Conservation (phyloP, 2,888 invertebrate genomes). For the Camptogramma bilineatum region DNA sequence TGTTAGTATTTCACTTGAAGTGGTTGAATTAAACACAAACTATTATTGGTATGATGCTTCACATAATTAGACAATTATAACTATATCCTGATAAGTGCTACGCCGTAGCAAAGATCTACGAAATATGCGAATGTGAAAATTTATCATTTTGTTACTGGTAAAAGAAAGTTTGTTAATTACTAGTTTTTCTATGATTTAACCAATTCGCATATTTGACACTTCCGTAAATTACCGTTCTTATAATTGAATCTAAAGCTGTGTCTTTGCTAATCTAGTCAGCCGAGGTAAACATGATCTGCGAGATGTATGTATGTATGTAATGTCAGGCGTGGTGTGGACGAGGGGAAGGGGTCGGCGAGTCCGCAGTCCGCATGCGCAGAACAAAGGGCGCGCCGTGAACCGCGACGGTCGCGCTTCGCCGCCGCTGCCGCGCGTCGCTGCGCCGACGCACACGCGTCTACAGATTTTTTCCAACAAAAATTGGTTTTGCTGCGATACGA, state of each 20-base stretch:
- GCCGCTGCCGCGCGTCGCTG: slow-evolving; percentile 58
- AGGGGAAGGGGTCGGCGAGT: slow-evolving; percentile 47
- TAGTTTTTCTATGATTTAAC: too few relatives aligned
- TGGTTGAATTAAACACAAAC: neutral
- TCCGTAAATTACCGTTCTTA: too few relatives aligned
- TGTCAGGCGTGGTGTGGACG: neutral
- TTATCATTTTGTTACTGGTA: too few relatives aligned
- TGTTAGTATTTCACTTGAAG: slow-evolving; percentile 7
- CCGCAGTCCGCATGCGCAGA: slow-evolving; percentile 73
- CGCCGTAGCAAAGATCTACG: slow-evolving; percentile 29
- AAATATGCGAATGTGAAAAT: neutral
- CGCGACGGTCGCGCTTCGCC: slow-evolving; percentile 79
- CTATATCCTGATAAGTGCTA: slow-evolving; percentile 7
- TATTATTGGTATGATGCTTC: neutral
- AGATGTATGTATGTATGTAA: neutral
- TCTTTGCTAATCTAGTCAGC: neutral
- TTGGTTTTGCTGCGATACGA: slow-evolving; percentile 53
- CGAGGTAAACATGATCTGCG: neutral
- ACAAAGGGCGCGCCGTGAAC: slow-evolving; percentile 85
- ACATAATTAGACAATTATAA: neutral
- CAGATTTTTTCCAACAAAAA: slow-evolving; percentile 60
- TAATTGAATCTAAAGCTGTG: neutral
- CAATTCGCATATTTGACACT: too few relatives aligned
- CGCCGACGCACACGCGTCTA: slow-evolving; percentile 54
- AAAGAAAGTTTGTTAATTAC: too few relatives aligned